phyloP scores from a whole-genome alignment of 2,797 vertebrate genomes.

The Acipenser ruthenus region DNA sequence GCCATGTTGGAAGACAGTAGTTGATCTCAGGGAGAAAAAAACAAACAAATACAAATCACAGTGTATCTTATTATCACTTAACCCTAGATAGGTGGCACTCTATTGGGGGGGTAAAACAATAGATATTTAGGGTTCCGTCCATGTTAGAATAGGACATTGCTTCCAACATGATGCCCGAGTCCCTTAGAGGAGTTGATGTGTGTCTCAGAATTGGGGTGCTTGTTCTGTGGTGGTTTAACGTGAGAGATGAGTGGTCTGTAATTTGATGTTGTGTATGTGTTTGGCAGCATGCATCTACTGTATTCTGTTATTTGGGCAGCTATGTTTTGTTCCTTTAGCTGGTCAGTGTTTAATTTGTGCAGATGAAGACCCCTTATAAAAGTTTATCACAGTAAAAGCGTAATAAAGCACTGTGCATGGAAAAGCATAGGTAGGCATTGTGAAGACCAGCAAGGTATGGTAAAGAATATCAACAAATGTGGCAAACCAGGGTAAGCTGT shows the following conservation, averaged over 20 bases:
- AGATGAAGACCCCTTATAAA: too few species aligned
- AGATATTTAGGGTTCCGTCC: background rate
- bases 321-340: background rate
- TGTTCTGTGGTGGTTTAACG: background rate
- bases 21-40: slow-evolving; percentile 20
- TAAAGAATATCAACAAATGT: too few species aligned
- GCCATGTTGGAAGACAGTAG: slow-evolving; percentile 4
- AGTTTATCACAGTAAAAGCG: background rate
- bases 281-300: slow-evolving; percentile 2
- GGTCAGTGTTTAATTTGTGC: background rate
- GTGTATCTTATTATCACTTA: background rate
- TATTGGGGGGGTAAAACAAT: background rate
- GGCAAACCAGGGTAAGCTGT: too few species aligned
- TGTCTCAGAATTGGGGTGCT: background rate
- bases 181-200: background rate
- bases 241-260: background rate
- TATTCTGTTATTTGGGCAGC: slow-evolving; percentile 6
- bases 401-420: too few species aligned
- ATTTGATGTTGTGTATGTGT: background rate
- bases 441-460: too few species aligned
- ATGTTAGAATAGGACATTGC: background rate
- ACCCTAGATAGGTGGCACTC: slow-evolving; percentile 8
- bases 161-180: background rate
- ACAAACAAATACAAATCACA: slow-evolving; percentile 14
- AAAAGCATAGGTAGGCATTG: too few species aligned